Base-by-base conservation (phyloP, 35 echinoderm and acorn worm genomes). In the Heliocidaris erythrogramma region DNA sequence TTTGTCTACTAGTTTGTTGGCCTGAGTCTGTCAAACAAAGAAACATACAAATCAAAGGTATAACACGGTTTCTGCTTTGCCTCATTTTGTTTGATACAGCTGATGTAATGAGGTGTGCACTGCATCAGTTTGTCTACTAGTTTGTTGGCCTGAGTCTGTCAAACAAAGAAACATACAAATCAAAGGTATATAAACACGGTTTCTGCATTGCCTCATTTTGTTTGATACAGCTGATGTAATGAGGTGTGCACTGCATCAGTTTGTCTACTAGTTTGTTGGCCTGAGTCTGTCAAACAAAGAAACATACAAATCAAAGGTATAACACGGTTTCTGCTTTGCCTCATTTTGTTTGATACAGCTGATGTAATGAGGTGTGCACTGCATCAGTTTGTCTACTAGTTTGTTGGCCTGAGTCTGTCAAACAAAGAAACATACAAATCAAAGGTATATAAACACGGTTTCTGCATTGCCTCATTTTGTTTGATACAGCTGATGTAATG, bases 401-500 rank as follows among this genome's bases (percentile, higher is more conserved):
- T 69, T 56, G 85, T 99, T 99, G 42, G 98, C 98, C 97, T 99
- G 98, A 49, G 97, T 96, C 98, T 99, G 85, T 13, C 93, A 96
- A 71, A 88, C 49, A 97, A 6, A 97, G 21, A 85, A 30, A 94
- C 4, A 94, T n/a, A n/a, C n/a, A n/a, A n/a, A n/a, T n/a, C n/a
- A n/a, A n/a, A n/a, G n/a, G n/a, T n/a, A n/a, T n/a, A n/a, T n/a
- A n/a, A n/a, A n/a, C n/a, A n/a, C n/a, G 97, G 96, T 94, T 90
- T 95, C 90, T 99, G n/a, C n/a, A n/a, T 97, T 7, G 98, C 97
- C 94, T 99, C 98, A 53, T 99, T 99, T 48, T 97, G 98, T 93
- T 99, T 99, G 98, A 99, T 97, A 85, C 98, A 99, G 30, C 98
- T 78, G 94, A 99, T 97, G 86, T 99, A 99, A 91, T 99, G 98